A percentile compares a stretch with the other conserved stretches of the same genome.
These are phyloP conservation scores for Melitaea athalia DNA, from an alignment of 2,888 invertebrate species.

Conservation along the genomic window DNA sequence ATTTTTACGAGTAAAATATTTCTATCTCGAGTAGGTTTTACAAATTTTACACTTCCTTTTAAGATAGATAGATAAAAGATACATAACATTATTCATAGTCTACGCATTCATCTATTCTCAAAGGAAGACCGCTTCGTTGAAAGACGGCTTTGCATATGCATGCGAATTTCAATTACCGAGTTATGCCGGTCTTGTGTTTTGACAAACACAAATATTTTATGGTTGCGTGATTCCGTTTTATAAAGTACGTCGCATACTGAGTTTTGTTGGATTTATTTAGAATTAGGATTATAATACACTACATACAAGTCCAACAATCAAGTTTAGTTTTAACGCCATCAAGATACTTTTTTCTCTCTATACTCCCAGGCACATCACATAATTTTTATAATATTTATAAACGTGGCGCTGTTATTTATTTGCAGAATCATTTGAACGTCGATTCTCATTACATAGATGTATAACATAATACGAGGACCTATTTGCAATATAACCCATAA, in stretches of 20 bases:
- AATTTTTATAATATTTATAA: no score
- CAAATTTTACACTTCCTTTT: background rate
- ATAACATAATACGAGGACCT: background rate
- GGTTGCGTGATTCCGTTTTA: constrained; percentile 23
- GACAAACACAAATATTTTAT: constrained; percentile 39
- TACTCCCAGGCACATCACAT: no score
- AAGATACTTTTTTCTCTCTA: no score
- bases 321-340: no score
- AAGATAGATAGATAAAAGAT: background rate
- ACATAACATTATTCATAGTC: background rate
- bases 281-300: no score
- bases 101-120: background rate
- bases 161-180: constrained; percentile 38
- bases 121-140: background rate
- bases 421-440: no score
- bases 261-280: background rate
- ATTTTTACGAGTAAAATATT: background rate
- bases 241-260: constrained; percentile 15
- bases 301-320: no score
- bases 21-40: background rate
- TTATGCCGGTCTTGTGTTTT: constrained; percentile 41
- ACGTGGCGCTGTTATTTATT: no score
- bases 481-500: no score
- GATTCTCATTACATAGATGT: no score
- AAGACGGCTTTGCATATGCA: constrained; percentile 38